Evolutionary conservation across 2,888 invertebrate genomes (phyloP).

Genomic region (Ophion obscuratus): DNA sequence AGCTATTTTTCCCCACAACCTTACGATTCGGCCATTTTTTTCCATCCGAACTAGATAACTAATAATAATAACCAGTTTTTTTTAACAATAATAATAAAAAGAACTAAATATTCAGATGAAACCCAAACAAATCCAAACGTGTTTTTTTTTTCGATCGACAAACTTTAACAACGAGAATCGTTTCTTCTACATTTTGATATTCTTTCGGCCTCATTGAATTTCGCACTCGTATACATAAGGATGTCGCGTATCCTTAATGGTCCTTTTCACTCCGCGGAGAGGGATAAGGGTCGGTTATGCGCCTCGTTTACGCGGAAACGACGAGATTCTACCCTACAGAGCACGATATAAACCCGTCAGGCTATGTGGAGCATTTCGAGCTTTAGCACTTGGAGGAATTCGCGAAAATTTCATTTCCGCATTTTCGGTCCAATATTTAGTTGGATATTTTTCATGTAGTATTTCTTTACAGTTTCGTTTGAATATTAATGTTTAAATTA

Average conservation of each 20-base stretch:
- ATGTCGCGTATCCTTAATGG: constrained; percentile 34
- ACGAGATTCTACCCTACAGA: constrained; percentile 48
- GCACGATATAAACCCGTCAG: constrained; percentile 41
- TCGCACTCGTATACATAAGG: constrained; percentile 15
- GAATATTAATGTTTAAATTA: too few species aligned
- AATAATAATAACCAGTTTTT: too few species aligned
- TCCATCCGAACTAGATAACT: too few species aligned
- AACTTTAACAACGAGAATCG: not conserved
- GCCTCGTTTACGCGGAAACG: constrained; percentile 63
- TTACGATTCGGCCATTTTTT: too few species aligned
- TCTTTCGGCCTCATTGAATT: constrained; percentile 7
- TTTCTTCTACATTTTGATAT: not conserved
- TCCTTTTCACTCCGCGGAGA: constrained; percentile 53
- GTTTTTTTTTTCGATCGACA: not conserved
- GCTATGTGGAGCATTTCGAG: not conserved
- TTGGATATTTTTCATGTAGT: too few species aligned
- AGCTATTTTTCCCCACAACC: too few species aligned
- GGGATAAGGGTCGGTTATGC: constrained; percentile 55
- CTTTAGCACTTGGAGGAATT: not conserved
- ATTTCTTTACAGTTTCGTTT: too few species aligned
- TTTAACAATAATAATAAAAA: too few species aligned
- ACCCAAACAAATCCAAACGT: too few species aligned
- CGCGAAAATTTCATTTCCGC: not conserved
- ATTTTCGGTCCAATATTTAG: too few species aligned
- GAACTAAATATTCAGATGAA: too few species aligned